phyloP scores from a whole-genome alignment of 2,888 invertebrate species.

The Agrotis puta region DNA sequence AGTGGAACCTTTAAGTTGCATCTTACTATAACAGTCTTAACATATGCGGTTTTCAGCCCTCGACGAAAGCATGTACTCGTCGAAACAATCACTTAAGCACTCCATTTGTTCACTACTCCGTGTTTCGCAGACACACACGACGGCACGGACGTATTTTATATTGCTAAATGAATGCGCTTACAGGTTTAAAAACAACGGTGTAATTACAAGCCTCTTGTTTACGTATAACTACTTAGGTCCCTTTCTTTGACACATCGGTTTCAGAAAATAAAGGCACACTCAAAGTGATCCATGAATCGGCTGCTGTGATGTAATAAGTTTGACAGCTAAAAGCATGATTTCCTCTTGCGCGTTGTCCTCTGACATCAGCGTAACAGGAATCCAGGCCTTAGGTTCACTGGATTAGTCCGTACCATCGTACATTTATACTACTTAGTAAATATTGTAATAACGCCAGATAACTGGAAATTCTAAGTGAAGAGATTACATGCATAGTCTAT shows the following conservation, averaged over 20 bases:
- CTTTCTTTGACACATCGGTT: slow-evolving; percentile 60
- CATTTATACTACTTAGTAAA: slow-evolving; percentile 40
- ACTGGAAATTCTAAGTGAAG: slow-evolving; percentile 30
- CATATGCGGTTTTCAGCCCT: not conserved
- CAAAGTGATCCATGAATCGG: slow-evolving; percentile 13
- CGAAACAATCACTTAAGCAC: not conserved
- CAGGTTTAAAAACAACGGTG: slow-evolving; percentile 28
- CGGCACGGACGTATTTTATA: slow-evolving; percentile 52
- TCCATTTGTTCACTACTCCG: slow-evolving; percentile 44
- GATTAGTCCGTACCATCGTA: slow-evolving; percentile 53
- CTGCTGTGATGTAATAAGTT: slow-evolving; percentile 28
- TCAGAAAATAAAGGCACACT: slow-evolving; percentile 48
- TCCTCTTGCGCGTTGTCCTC: too few relatives aligned
- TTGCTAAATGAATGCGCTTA: slow-evolving; percentile 15
- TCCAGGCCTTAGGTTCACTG: slow-evolving; percentile 6
- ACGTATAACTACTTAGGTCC: slow-evolving; percentile 61
- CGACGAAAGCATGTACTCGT: not conserved
- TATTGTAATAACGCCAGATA: slow-evolving; percentile 33
- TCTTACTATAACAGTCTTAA: slow-evolving; percentile 2
- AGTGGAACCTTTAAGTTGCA: slow-evolving; percentile 9
- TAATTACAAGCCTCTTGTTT: slow-evolving; percentile 46
- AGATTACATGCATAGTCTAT: slow-evolving; percentile 36
- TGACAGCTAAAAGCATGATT: slow-evolving; percentile 11
- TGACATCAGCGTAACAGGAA: too few relatives aligned
- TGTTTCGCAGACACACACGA: slow-evolving; percentile 43